Evolutionary conservation across 2,797 vertebrate species (phyloP), one percentile per base, ranked within the genome.

Genomic region (Pempheris klunzingeri): DNA sequence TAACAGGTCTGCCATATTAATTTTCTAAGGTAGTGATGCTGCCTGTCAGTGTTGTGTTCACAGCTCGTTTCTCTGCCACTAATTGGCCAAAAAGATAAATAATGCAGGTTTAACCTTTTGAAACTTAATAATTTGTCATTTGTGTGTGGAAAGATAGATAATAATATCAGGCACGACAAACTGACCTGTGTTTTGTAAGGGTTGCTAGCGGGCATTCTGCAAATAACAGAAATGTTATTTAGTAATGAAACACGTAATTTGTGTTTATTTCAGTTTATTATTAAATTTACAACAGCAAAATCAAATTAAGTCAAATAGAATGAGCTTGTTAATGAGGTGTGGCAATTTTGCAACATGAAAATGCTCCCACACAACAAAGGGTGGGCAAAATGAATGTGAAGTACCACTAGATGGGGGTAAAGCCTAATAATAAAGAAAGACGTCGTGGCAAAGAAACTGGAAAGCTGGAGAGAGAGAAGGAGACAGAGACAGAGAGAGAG

Each of bases 401-500:
- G 1, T 2, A 60, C 87, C 89, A 87, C 88, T 88, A 90, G 92
- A 83, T 90, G 91, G 92, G 0, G 50, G n/a, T 86, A 88, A 74
- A 83, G 66, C 46, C 32, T 53, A 86, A 73, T 34, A 50, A 57
- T 74, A 52, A 34, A 71, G 28, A 47, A 10, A 44, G 1, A 15
- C 4, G 26, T 1, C 0, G 12, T 9, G 30, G 3, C 1, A 38
- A 18, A 36, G 34, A 26, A 2, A n/a, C n/a, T n/a, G n/a, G n/a
- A n/a, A n/a, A n/a, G n/a, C n/a, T n/a, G n/a, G n/a, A 59, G 26
- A 14, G 52, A 38, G 6, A 22, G 34, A 13, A 65, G n/a, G 22
- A 65, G 41, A 58, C 34, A 63, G 39, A 59, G 47, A 32, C 22
- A 22, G 46, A 50, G 5, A 49, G 17, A 52, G 32, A 28, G 28